A percentile compares a stretch with the other conserved stretches of the same genome.
Evolutionary conservation across 1,140 invertebrate genomes (phyloP).

Genomic region (Neodiprion virginianus): DNA sequence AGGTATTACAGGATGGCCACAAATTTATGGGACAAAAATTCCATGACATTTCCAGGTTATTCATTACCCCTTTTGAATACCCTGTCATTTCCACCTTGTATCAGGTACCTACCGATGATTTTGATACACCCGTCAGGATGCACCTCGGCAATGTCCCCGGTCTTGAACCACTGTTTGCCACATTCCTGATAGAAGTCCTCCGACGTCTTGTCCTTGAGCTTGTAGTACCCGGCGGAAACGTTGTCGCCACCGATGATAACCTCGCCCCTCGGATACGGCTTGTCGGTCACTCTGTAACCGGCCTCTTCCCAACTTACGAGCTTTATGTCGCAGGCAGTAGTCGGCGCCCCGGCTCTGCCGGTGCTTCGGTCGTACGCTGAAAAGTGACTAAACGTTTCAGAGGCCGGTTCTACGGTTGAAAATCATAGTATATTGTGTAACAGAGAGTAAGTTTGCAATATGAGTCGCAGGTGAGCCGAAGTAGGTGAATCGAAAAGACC

Average conservation of each 20-base stretch:
- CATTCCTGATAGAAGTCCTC: slow-evolving; percentile 90
- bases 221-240: slow-evolving; percentile 94
- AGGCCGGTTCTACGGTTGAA: background rate
- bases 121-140: slow-evolving; percentile 91
- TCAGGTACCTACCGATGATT: slow-evolving; percentile 87
- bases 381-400: slow-evolving; percentile 33
- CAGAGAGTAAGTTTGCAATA: no score
- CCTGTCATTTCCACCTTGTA: background rate
- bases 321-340: slow-evolving; percentile 84
- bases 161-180: slow-evolving; percentile 89
- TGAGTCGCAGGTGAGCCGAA: no score
- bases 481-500: no score
- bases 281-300: slow-evolving; percentile 88
- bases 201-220: slow-evolving; percentile 85
- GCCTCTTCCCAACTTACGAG: slow-evolving; percentile 97
- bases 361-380: slow-evolving; percentile 71
- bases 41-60: no score
- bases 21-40: no score
- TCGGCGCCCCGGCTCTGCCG: slow-evolving; percentile 90
- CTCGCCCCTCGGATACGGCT: slow-evolving; percentile 88
- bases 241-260: slow-evolving; percentile 91
- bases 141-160: slow-evolving; percentile 96
- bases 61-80: no score
- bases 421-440: slow-evolving; percentile 4
- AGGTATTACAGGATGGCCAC: no score